phyloP scores from a whole-genome alignment of 2,113 vertebrate genomes.

The Hippocampus comes region DNA sequence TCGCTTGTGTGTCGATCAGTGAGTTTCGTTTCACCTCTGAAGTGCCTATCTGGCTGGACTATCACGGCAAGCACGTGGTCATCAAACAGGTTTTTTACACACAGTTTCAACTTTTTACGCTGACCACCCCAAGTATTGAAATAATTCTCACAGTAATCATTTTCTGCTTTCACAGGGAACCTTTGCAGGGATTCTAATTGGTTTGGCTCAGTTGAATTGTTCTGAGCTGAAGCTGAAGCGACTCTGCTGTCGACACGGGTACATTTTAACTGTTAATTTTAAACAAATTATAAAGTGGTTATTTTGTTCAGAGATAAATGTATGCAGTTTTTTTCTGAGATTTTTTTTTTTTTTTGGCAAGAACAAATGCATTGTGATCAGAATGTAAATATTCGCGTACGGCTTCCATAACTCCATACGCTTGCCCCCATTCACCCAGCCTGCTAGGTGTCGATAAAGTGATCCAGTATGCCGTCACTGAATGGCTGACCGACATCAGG shows the following conservation, averaged over 20 bases:
- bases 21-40: constrained; percentile 91
- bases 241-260: constrained; percentile 89
- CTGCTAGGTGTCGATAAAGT: constrained; percentile 89
- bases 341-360: no score
- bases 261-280: background rate
- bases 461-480: constrained; percentile 84
- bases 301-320: background rate
- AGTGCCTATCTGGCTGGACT: constrained; percentile 91
- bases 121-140: background rate
- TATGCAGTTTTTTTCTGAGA: background rate
- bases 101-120: background rate
- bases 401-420: background rate
- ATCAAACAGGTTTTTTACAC: constrained; percentile 79
- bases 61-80: constrained; percentile 86
- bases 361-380: background rate
- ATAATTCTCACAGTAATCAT: background rate
- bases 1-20: constrained; percentile 49
- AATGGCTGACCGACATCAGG: constrained; percentile 88
- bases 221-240: constrained; percentile 88
- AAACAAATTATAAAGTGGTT: background rate
- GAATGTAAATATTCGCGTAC: background rate
- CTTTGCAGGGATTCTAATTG: constrained; percentile 88
- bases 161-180: constrained; percentile 76
- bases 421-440: constrained; percentile 61
- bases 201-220: constrained; percentile 89